Evolutionary conservation across 2,113 vertebrate genomes (phyloP).

Genomic region (Suncus etruscus): DNA sequence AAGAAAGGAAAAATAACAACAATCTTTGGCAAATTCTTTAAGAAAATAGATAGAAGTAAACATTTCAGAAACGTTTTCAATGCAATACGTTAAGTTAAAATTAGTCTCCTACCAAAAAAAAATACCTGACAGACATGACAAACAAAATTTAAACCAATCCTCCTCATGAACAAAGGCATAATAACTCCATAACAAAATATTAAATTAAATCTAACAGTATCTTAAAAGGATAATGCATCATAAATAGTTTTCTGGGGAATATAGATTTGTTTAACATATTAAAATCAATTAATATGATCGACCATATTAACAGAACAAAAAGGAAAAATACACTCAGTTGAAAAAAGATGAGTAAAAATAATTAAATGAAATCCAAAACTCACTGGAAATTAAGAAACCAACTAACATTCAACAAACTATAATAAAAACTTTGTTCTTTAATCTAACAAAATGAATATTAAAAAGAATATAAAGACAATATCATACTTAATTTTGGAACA

Average conservation of each 20-base stretch:
- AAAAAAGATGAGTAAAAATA: conserved; percentile 15
- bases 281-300: neutral
- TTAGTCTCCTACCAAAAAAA: neutral
- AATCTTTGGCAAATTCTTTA: neutral
- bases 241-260: neutral
- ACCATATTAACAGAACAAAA: neutral
- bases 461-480: neutral
- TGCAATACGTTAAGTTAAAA: neutral
- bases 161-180: neutral
- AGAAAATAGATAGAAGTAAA: neutral
- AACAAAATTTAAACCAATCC: too few species aligned
- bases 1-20: neutral
- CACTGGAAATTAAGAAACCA: neutral
- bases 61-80: neutral
- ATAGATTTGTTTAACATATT: neutral
- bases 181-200: neutral
- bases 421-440: neutral
- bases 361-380: neutral
- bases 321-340: neutral
- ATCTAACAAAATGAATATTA: neutral
- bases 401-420: neutral
- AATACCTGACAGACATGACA: too few species aligned
- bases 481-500: neutral
- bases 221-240: neutral
- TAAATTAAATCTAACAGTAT: neutral